Base-by-base conservation (phyloP, 2,888 invertebrate genomes). In the Himalopsyche kuldschensis region DNA sequence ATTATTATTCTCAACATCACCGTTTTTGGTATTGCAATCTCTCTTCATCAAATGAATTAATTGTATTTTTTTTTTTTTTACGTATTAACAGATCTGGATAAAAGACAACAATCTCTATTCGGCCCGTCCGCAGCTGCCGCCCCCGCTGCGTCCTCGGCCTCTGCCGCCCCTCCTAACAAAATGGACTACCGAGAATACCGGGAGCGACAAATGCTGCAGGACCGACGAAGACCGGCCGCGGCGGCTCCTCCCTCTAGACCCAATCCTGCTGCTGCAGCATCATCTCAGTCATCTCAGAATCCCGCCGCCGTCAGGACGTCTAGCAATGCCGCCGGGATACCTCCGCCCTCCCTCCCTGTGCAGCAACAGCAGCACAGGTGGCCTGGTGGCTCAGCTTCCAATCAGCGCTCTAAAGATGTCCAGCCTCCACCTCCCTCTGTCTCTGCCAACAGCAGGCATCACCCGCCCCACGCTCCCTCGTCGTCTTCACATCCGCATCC, bases 161-260 rank as follows among this genome's bases (percentile, higher is more conserved):
- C 88, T 84, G 69, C 89, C 82, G 87, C 91, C 35, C 88, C 90
- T 82, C 88, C 91, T 91, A 2, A 92, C 93, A 87, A 92, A 87
- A 91, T 92, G 82, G 92, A 93, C 88, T 92, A 93, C 87, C 92
- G 93, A 82, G 92, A 94, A 11, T 94, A 95, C 88, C 90, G 94
- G 30, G 94, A 95, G 88, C 94, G 94, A 88, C 91, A 93, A 78
- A 94, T 95, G 87, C 90, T 94, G 41, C 89, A 93, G 1, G 93
- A 93, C 82, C 89, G 93, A 85, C 35, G 77, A 2, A 20, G 46
- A 30, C 78, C 32, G 4, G n/a, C 31, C 11, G 55, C 76, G 0
- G 47, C 81, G 6, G 63, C 8, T 17, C 27, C n/a, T 4, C 79
- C 47, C 8, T 17, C 47, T 10, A n/a, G 76, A 69, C 24, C 69